Conservation (phyloP, 2,888 invertebrate species). For the Balanococcus diminutus region DNA sequence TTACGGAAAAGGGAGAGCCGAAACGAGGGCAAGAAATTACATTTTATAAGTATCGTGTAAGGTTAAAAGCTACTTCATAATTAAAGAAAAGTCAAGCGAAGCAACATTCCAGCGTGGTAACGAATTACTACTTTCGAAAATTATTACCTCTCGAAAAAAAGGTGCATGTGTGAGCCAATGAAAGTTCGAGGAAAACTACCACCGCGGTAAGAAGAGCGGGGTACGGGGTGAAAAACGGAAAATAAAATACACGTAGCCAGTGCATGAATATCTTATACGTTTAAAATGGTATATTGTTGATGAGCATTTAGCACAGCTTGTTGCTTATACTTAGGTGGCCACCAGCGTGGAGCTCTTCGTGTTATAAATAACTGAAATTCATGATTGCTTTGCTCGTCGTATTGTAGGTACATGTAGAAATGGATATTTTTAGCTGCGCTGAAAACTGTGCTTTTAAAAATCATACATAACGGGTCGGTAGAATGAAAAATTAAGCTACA, state of each 20-base stretch:
- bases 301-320: background rate
- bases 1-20: background rate
- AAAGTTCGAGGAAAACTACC: background rate
- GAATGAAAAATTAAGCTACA: background rate
- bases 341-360: background rate
- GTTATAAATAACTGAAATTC: background rate
- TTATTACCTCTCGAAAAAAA: background rate
- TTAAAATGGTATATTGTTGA: background rate
- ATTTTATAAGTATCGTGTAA: background rate
- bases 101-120: background rate
- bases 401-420: too few species aligned
- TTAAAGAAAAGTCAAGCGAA: background rate
- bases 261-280: background rate
- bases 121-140: background rate
- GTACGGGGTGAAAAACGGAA: background rate
- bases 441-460: background rate
- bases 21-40: background rate
- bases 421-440: background rate
- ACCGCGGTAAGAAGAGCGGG: background rate
- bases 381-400: background rate
- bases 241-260: background rate
- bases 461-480: background rate
- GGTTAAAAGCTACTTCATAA: background rate
- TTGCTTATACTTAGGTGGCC: background rate
- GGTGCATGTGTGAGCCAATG: background rate